Conservation (phyloP, 1,140 invertebrate species). For the Pseudomyrmex concolor region DNA sequence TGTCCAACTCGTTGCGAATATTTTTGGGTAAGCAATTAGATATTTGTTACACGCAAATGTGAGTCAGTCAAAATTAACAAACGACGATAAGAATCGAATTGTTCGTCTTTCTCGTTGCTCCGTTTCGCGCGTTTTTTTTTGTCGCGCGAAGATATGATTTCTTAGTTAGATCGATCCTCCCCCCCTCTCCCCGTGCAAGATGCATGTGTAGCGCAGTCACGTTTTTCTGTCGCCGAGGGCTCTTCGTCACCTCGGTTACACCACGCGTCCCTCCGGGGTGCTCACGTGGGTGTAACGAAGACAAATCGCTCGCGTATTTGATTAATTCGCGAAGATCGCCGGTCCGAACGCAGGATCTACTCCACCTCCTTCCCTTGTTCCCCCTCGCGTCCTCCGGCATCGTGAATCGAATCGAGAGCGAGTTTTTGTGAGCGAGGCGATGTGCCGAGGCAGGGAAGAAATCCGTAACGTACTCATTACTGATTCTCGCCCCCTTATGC, state of each 20-base stretch:
- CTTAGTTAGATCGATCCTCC: neutral
- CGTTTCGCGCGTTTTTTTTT: neutral
- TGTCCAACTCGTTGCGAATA: too few species aligned
- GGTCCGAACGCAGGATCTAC: slow-evolving; percentile 48
- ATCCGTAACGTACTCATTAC: slow-evolving; percentile 68
- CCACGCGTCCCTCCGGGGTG: slow-evolving; percentile 72
- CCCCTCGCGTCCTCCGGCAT: slow-evolving; percentile 25
- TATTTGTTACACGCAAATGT: too few species aligned
- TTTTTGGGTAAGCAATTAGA: too few species aligned
- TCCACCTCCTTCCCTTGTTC: neutral
- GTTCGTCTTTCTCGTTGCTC: neutral
- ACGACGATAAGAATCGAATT: too few species aligned
- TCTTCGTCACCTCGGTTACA: slow-evolving; percentile 71
- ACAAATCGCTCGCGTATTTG: slow-evolving; percentile 81
- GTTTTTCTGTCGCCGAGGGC: slow-evolving; percentile 69
- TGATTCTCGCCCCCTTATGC: slow-evolving; percentile 67
- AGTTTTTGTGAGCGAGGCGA: slow-evolving; percentile 63
- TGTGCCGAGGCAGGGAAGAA: slow-evolving; percentile 37
- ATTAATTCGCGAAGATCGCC: slow-evolving; percentile 76
- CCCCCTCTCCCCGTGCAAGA: slow-evolving; percentile 1
- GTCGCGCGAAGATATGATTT: neutral
- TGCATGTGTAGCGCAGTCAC: slow-evolving; percentile 50
- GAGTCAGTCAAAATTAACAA: too few species aligned
- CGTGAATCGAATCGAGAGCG: slow-evolving; percentile 72
- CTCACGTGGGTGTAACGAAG: slow-evolving; percentile 82